Evolutionary conservation across 2,113 vertebrate genomes (phyloP).

Genomic region (Heterotilapia buettikoferi): DNA sequence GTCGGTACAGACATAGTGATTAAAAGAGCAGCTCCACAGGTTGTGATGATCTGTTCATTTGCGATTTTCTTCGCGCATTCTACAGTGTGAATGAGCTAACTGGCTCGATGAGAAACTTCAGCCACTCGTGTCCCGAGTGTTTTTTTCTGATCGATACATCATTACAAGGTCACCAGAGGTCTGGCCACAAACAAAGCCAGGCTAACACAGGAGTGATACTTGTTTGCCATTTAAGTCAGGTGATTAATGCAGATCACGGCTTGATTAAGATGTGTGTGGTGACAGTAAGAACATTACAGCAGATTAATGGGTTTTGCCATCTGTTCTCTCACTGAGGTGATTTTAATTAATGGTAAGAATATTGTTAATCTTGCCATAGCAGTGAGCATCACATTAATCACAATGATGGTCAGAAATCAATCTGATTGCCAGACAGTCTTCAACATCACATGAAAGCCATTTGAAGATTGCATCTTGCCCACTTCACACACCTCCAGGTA

Average conservation of each 20-base stretch:
- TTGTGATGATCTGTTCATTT: neutral
- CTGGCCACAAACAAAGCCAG: slow-evolving; percentile 34
- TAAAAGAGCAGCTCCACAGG: neutral
- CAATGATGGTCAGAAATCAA: slow-evolving; percentile 33
- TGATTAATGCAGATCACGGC: slow-evolving; percentile 72
- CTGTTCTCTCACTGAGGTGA: slow-evolving; percentile 61
- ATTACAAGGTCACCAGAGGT: slow-evolving; percentile 46
- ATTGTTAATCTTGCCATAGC: slow-evolving; percentile 43
- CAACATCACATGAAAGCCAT: slow-evolving; percentile 1
- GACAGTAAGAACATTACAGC: slow-evolving; percentile 70
- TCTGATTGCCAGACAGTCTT: neutral
- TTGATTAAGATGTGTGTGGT: slow-evolving; percentile 70
- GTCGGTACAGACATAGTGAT: neutral
- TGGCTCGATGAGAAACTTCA: neutral
- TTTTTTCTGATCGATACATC: slow-evolving; percentile 16
- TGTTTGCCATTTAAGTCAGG: slow-evolving; percentile 73
- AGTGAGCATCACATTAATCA: slow-evolving; percentile 11
- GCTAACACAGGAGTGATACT: slow-evolving; percentile 59
- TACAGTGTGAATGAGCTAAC: neutral
- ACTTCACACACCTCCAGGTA: slow-evolving; percentile 16
- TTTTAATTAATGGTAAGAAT: slow-evolving; percentile 71
- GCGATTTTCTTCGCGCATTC: neutral
- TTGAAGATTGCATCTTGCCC: neutral
- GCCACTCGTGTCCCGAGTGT: neutral
- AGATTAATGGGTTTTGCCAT: slow-evolving; percentile 68